Base-by-base conservation (phyloP, 1,140 invertebrate species). In the Xylocopa sonorina region DNA sequence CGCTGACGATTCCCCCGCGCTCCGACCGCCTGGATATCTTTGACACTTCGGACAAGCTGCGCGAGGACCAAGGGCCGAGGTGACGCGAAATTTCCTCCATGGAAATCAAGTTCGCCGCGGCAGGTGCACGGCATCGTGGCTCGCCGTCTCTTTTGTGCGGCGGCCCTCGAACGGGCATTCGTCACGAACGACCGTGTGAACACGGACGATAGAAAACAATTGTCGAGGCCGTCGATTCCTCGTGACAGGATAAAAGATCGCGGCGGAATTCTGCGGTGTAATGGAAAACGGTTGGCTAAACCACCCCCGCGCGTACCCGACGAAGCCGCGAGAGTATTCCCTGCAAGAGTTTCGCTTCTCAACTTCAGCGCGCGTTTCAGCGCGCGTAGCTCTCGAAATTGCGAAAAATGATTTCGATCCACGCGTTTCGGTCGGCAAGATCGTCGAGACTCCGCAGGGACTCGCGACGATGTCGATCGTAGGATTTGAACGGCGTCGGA, bases 81-180 rank as follows among this genome's bases (percentile, higher is more conserved):
- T 64, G 74, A 71, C 60, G 50, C 68, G 63, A 81, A 84, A 85
- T 85, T 84, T 84, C 68, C 83, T 84, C 58, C 50, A 80, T 85
- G 72, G 82, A 84, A 84, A 85, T 85, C 82, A 85, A 85, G 60
- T 81, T 81, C 66, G 24, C 57, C 60, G 68, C 67, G 83, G 75
- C 78, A 85, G 82, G 78, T 84, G 78, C 62, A 64, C 29, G 29
- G 51, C 29, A 71, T 62, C 71, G 48, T 79, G 82, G n/a, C 67
- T 72, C 50, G 69, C 67, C 67, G 50, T 41, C 50, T 58, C 57
- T 64, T n/a, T 71, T 63, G 78, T 55, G 78, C 43, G 68, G 67
- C 71, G 60, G 55, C 73, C 64, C 66, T 67, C 78, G 55, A 76
- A 55, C 77, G 41, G 46, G 41, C 76, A 66, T 68, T 72, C 48